Conservation (phyloP, 2,888 invertebrate genomes). For the Abrostola triplasia region DNA sequence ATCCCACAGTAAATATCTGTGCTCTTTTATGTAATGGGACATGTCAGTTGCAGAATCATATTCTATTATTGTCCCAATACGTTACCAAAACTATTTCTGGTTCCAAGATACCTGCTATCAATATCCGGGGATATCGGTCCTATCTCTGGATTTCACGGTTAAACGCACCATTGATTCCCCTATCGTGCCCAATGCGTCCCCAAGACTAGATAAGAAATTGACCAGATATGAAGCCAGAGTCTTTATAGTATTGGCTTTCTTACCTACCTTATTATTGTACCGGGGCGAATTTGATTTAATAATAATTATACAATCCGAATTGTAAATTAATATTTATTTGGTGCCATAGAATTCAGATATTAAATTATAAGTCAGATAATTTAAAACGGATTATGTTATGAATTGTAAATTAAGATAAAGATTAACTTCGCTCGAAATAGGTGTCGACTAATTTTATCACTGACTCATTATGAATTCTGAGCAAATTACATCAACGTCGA, state of each 20-base stretch:
- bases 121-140: slow-evolving; percentile 79
- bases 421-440: slow-evolving; percentile 23
- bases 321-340: slow-evolving; percentile 29
- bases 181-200: slow-evolving; percentile 76
- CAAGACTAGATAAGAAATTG: slow-evolving; percentile 82
- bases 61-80: slow-evolving; percentile 72
- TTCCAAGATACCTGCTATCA: slow-evolving; percentile 82
- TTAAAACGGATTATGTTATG: slow-evolving; percentile 39
- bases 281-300: slow-evolving; percentile 39
- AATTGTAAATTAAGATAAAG: slow-evolving; percentile 29
- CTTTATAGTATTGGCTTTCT: slow-evolving; percentile 64
- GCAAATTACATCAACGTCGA: slow-evolving; percentile 36
- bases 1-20: slow-evolving; percentile 24
- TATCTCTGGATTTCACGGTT: slow-evolving; percentile 87
- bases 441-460: slow-evolving; percentile 26
- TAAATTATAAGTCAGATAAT: slow-evolving; percentile 23
- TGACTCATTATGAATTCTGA: slow-evolving; percentile 26
- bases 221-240: slow-evolving; percentile 76
- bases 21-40: slow-evolving; percentile 46
- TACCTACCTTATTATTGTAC: slow-evolving; percentile 63
- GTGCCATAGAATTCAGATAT: slow-evolving; percentile 17
- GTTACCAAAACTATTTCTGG: slow-evolving; percentile 78
- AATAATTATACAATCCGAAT: slow-evolving; percentile 22
- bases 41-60: slow-evolving; percentile 64
- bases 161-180: slow-evolving; percentile 82